Evolutionary conservation across 1,140 invertebrate species (phyloP), one percentile per base, ranked within the genome.

Genomic region (Heliothis subflexa): DNA sequence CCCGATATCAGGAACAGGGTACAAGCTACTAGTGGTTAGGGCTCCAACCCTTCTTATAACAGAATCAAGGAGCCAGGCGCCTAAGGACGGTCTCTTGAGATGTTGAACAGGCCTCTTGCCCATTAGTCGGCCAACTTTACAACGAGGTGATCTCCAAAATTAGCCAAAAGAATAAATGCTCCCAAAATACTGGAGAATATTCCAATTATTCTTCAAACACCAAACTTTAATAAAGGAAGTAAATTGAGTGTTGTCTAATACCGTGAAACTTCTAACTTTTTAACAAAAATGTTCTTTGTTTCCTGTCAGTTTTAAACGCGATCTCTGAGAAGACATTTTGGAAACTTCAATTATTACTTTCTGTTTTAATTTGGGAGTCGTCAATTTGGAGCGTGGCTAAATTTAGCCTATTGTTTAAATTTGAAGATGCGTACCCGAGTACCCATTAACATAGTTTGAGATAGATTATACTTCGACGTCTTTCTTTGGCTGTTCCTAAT

Each of bases 221-320:
- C 49, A 71, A 71, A 71, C 49, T 71, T 52, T 71, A 71, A 71
- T 54, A 47, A 71, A 54, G 49, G 14, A 71, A 33, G 14, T 54
- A 54, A 70, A 71, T 71, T 71, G 66, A 71, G 66, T 71, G 66
- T 54, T 54, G 66, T 10, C 21, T 50, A 70, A 52, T 68, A 25
- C 61, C 64, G 45, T 68, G 25, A 50, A 33, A 54, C 50, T 54
- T 71, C 25, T 11, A 54, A 71, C 49, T 71, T 71, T 54, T 52
- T 33, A 71, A 52, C 50, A 33, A 71, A n/a, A 71, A 71, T 54
- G 66, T 33, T 71, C 50, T 47, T 54, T 71, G 66, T 71, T 71
- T 71, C 50, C 66, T 71, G 49, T 49, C 45, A 68, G 11, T 68
- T 64, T 45, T 64, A 45, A 68, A 68, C 14, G 47, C 64, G 45